These are phyloP conservation scores for Cerastis leucographa DNA, from an alignment of 2,888 invertebrate species.

Conservation along the genomic window DNA sequence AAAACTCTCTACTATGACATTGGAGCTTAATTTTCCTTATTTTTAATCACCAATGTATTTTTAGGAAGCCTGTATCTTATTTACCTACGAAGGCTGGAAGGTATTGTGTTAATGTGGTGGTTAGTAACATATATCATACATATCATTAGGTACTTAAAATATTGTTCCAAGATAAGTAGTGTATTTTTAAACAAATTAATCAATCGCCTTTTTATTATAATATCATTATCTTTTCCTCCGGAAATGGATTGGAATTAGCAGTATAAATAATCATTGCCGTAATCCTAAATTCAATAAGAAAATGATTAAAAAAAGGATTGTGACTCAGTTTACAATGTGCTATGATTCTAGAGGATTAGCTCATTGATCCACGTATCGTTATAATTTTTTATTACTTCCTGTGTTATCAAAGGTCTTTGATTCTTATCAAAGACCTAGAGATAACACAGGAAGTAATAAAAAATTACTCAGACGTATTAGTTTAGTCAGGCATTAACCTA, in stretches of 20 bases:
- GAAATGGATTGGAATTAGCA: background rate
- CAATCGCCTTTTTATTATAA: background rate
- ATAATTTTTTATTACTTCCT: too few species aligned
- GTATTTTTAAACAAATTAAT: conserved; percentile 20
- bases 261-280: background rate
- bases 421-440: too few species aligned
- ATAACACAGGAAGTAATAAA: conserved; percentile 7
- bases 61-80: background rate
- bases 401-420: conserved; percentile 1
- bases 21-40: background rate
- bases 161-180: conserved; percentile 1
- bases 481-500: conserved; percentile 16
- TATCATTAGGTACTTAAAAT: background rate
- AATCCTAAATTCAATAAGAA: background rate
- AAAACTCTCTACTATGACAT: background rate
- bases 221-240: conserved; percentile 22
- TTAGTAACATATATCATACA: background rate
- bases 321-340: conserved; percentile 16
- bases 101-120: background rate
- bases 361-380: background rate
- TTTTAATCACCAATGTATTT: background rate
- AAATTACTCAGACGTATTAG: background rate
- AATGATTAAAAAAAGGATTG: conserved; percentile 2
- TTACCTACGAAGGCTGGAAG: background rate
- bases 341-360: conserved; percentile 15